phyloP scores from a whole-genome alignment of 2,113 vertebrate species.

The Hydrolagus affinis region DNA sequence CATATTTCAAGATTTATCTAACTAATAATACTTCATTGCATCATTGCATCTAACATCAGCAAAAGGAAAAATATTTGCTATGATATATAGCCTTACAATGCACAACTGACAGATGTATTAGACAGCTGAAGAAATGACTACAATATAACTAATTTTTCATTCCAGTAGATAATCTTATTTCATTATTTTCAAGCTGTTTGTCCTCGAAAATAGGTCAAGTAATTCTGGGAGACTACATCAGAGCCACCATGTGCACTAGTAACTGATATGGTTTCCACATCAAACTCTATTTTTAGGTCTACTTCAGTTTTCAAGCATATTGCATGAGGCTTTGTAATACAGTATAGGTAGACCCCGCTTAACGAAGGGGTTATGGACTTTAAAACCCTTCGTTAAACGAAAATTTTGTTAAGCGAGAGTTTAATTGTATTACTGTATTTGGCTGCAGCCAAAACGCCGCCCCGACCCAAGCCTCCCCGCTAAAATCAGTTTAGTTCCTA shows the following conservation, averaged over 20 bases:
- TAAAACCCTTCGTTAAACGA: too few relatives aligned
- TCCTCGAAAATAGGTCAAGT: not conserved
- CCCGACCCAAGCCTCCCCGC: too few relatives aligned
- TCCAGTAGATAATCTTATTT: slow-evolving; percentile 7
- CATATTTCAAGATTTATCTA: not conserved
- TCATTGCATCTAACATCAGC: too few relatives aligned
- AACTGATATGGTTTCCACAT: not conserved
- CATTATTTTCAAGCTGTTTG: not conserved
- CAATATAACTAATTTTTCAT: slow-evolving; percentile 4
- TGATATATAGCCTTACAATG: not conserved
- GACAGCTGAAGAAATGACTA: not conserved
- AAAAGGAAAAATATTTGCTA: not conserved
- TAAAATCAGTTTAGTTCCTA: too few relatives aligned
- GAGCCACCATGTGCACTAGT: not conserved
- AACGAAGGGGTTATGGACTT: too few relatives aligned
- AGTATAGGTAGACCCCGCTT: too few relatives aligned
- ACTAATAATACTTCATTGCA: too few relatives aligned
- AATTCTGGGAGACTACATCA: not conserved
- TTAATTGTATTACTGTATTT: too few relatives aligned
- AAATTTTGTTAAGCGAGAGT: too few relatives aligned
- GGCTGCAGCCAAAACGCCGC: too few relatives aligned
- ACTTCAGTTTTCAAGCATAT: not conserved
- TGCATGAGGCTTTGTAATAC: not conserved
- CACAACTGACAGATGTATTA: not conserved
- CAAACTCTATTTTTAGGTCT: not conserved